Base-by-base conservation (phyloP, 2,797 vertebrate genomes). In the Leptatherina wallacei region DNA sequence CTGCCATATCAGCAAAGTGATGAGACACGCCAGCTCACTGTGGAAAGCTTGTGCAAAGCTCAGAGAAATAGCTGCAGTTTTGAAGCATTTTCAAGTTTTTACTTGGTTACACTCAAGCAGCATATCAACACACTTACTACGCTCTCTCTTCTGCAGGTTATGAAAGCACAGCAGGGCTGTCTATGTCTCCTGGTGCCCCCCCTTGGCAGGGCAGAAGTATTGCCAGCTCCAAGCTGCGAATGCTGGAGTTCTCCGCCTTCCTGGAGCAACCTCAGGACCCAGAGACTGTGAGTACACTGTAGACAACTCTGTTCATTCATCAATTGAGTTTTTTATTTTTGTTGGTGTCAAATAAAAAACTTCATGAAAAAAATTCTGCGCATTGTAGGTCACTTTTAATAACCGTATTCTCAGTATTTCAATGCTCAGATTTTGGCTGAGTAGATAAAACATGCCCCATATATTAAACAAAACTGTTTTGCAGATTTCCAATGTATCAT, bases 161-260 rank as follows among this genome's bases (percentile, higher is more conserved):
- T 81, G 96, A 98, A 80, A 96, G 95, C 92, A 89, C 96, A 0
- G 73, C 94, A 6, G 95, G 95, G 18, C 89, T 96, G 18, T 93
- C 96, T 18, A 92, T 96, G 87, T 95, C 95, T 33, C 95, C 96
- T 0, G 93, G 95, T 6, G 92, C 94, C 38, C 95, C 96, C 61
- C 95, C 95, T 4, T 98, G 97, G 97, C 97, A 96, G 89, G 97
- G 96, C 72, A 94, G 96, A 87, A 94, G 96, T 33, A 97, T 99
- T 77, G 96, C 96, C 86, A 96, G 96, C 91, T 95, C 96, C 84
- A 97, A 96, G 84, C 95, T 99, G 66, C 95, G 96, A 87, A 96
- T 98, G 96, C 86, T 98, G 89, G 97, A 99, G 89, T 99, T 98
- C 91, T 98, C 97, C 0, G 96, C 97, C 40, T 99, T 98, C 89